A percentile compares a stretch with the other conserved stretches of the same genome.
Conservation (phyloP, 2,113 vertebrate species). For the Poicephalus meyeri region DNA sequence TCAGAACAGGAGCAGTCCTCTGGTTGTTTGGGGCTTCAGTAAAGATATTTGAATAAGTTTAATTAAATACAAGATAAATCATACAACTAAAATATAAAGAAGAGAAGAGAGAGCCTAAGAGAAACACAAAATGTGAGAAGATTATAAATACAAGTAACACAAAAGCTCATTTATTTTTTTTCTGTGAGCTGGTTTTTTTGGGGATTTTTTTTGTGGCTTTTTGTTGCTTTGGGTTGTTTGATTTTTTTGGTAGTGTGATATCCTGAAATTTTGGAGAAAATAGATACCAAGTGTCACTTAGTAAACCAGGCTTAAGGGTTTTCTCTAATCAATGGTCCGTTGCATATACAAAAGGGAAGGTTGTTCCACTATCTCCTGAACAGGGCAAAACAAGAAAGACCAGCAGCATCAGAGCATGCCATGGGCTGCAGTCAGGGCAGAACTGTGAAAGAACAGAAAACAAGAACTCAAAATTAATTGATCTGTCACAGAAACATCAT, state of each 20-base stretch:
- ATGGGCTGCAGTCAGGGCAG: not conserved
- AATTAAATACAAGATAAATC: conserved; percentile 23
- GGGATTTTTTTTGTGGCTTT: not conserved
- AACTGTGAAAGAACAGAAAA: not conserved
- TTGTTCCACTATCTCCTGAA: not conserved
- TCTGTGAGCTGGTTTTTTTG: not conserved
- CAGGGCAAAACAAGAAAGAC: not conserved
- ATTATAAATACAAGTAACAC: not conserved
- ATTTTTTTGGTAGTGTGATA: not conserved
- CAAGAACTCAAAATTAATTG: not conserved
- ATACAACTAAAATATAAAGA: not conserved
- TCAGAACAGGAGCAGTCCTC: not conserved
- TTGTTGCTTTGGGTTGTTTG: not conserved
- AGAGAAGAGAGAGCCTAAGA: not conserved
- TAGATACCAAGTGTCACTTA: too few relatives aligned
- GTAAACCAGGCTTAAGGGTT: not conserved
- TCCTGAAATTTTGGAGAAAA: not conserved
- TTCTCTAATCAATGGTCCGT: not conserved
- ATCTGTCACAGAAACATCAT: not conserved
- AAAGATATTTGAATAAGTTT: not conserved
- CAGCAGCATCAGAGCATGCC: too few relatives aligned
- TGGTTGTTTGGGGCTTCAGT: not conserved
- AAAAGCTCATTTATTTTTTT: not conserved
- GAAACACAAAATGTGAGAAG: not conserved
- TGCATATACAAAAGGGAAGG: not conserved